These are phyloP conservation scores for Junco hyemalis DNA, from an alignment of 2,113 vertebrate species.

Conservation along the genomic window DNA sequence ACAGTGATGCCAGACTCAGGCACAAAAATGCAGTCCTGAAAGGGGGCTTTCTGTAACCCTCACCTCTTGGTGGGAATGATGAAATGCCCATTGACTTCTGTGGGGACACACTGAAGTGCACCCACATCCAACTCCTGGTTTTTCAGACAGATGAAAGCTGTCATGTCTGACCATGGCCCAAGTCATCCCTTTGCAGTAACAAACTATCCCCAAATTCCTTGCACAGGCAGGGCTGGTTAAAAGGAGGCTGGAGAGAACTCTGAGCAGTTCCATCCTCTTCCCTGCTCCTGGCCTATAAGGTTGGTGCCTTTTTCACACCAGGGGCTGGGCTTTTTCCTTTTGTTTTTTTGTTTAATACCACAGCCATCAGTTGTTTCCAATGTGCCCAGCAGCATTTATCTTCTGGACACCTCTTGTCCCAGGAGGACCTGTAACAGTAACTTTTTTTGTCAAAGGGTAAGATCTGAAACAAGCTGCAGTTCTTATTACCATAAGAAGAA, in stretches of 20 bases:
- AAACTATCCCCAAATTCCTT: not conserved
- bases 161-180: rapidly evolving
- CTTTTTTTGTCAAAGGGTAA: not conserved
- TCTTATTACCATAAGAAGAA: not conserved
- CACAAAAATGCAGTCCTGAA: not conserved
- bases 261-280: not conserved
- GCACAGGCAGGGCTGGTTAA: rapidly evolving
- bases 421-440: not conserved
- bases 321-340: not conserved
- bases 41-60: not conserved
- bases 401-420: not conserved
- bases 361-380: not conserved
- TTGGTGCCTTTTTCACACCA: not conserved
- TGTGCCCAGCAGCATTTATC: not conserved
- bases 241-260: not conserved
- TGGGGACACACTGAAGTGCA: not conserved
- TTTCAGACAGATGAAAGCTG: not conserved
- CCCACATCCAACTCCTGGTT: not conserved
- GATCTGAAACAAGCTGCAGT: not conserved
- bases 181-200: not conserved
- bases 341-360: not conserved
- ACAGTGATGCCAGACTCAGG: not conserved
- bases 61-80: rapidly evolving
- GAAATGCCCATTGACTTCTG: not conserved
- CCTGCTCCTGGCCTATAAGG: rapidly evolving